A percentile compares a stretch with the other conserved stretches of the same genome.
phyloP scores from a whole-genome alignment of 2,797 vertebrate genomes.

The Microctenopoma lineatum region DNA sequence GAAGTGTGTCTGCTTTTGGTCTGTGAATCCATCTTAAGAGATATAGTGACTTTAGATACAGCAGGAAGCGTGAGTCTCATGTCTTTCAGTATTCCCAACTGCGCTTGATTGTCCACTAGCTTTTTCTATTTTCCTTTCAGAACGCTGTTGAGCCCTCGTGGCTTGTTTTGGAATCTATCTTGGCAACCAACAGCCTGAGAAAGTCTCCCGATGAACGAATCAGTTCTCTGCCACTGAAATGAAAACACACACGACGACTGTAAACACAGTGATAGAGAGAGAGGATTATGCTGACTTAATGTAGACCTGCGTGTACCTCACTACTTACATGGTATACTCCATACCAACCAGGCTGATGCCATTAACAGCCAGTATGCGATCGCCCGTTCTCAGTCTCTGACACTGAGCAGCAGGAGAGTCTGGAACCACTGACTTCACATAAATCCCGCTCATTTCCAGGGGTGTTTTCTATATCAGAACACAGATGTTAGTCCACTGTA shows the following conservation, averaged over 20 bases:
- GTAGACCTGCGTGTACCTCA: not conserved
- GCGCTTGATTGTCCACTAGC: slow-evolving; percentile 17
- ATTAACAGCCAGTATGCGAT: slow-evolving; percentile 86
- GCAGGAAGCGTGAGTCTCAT: slow-evolving; percentile 17
- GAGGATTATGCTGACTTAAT: not conserved
- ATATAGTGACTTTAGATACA: slow-evolving; percentile 37
- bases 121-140: slow-evolving; percentile 51
- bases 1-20: slow-evolving; percentile 42
- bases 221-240: slow-evolving; percentile 80
- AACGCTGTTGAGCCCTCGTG: slow-evolving; percentile 58
- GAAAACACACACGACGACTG: not conserved
- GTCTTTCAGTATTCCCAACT: slow-evolving; percentile 22
- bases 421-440: slow-evolving; percentile 84
- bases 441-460: slow-evolving; percentile 81
- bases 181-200: slow-evolving; percentile 82
- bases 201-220: slow-evolving; percentile 80
- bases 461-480: slow-evolving; percentile 71
- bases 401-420: slow-evolving; percentile 81
- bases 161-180: slow-evolving; percentile 63
- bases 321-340: slow-evolving; percentile 81
- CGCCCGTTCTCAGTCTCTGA: slow-evolving; percentile 75
- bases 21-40: slow-evolving; percentile 8
- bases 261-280: not conserved
- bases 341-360: slow-evolving; percentile 84
- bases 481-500: not conserved